Base-by-base conservation (phyloP, 2,888 invertebrate genomes). In the Clivina fossor region DNA sequence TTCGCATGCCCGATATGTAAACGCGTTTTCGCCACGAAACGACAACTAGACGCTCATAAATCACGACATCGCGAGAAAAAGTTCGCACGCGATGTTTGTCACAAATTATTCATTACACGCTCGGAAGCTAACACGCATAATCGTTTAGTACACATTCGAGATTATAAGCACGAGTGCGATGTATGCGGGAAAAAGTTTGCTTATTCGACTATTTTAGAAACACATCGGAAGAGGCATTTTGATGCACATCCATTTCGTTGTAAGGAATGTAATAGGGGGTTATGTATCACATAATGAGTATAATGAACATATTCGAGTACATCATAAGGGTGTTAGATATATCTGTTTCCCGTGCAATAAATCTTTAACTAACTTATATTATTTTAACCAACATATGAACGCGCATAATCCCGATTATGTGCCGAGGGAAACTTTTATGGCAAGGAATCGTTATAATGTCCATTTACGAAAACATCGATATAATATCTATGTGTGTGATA, bases 31-130 rank as follows among this genome's bases (percentile, higher is more conserved):
- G 15, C 33, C 13, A 38, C 44, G 7, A 35, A 46, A 24, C 13
- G 58, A 16, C 54, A 58, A n/a, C 46, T 65, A 24, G 66, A 69
- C 46, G 68, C 71, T 1, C 75, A 76, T 56, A 61, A 71, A 8
- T 71, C 71, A 60, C 71, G 70, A 63, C 76, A 76, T 57, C 71
- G 71, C 1, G 70, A 78, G 0, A 73, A 80, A 47, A 81, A 81
- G 2, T 80, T 75, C 40, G 74, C 77, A 47, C 81, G 81, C 58
- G 77, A 78, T 48, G 60, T 77, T 44, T 81, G 81, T 33, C 77
- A 78, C 2, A 76, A 78, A 55, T 71, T 77, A 4, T 81, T 79
- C 60, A 78, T 77, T 15, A 30, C 30, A 3, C 7, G 11, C 7
- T 18, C 5, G 2, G 30, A 26, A 24, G 41, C 26, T 13, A 41